Evolutionary conservation across 2,888 invertebrate species (phyloP), one percentile per base, ranked within the genome.

Genomic region (Adela reaumurella): DNA sequence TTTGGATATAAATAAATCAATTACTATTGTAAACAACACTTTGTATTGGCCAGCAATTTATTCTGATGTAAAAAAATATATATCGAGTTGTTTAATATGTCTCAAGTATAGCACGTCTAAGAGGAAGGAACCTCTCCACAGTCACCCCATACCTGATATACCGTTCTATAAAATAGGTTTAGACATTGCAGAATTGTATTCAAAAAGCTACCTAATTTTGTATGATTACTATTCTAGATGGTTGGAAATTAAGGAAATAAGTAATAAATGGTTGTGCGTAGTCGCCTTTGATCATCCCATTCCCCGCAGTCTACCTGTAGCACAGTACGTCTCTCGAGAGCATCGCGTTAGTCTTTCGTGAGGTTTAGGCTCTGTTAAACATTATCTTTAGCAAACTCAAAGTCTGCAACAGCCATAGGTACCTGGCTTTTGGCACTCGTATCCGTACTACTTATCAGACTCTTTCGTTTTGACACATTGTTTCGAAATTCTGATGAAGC

Each of bases 151-250:
- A 45, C 60, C 62, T 18, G 45, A 48, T n/a, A 41, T 55, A 17
- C 56, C 57, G 3, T 66, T 56, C 51, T 43, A 57, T 41, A 60
- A 60, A 49, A 49, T 65, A 24, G 58, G 51, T 19, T 52, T 58
- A 45, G 62, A 64, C 54, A 57, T 63, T 52, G 54, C 57, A 35
- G 56, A 61, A 49, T 55, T 53, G 49, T 42, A 46, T 14, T 49
- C 52, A 18, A 52, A 56, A 46, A 49, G 51, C 46, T 58, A 55
- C 48, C 50, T 62, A 24, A 51, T 58, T 6, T 46, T 58, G 24
- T 45, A 53, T 19, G 58, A 60, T 50, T 54, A 50, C 43, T 59
- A 50, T 18, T 54, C 48, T 2, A 56, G 54, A 35, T 57, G 50
- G 52, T 41, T 55, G 24, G 54, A 59, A 47, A 47, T 56, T n/a